Base-by-base conservation (phyloP, 2,797 vertebrate species). In the Monodelphis domestica region DNA sequence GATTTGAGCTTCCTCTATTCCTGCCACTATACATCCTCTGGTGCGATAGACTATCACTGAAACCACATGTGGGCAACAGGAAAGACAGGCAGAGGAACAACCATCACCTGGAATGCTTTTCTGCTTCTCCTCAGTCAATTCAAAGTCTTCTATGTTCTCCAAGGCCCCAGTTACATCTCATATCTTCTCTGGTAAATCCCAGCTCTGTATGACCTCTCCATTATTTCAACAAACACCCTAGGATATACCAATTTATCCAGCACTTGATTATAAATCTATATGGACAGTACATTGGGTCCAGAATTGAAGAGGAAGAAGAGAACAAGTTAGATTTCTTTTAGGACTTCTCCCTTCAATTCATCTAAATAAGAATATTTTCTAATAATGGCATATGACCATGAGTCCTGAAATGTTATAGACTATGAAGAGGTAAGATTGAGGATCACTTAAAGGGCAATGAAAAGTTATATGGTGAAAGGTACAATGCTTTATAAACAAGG, bases 1-100 rank as follows among this genome's bases (percentile, higher is more conserved):
- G 33, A 88, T 63, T 91, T 95, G 57, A 51, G 1, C 33, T 88
- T 93, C 92, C 50, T 54, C 12, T 95, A 89, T 95, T 91, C 17
- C 45, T 92, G 30, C 14, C 89, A 84, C 10, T 51, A 54, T 28
- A 56, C 21, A 90, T 90, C 26, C 91, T 88, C n/a, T 53, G 2
- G 5, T 1, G 29, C 30, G 26, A 11, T 45, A 0, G 1, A 70
- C 2, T 33, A 84, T 26, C 29, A 55, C 0, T 88, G 21, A 55
- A 50, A 78, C 53, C 50, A 28, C 63, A 24, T 30, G 29, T 12
- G 30, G 57, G 11, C 57, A 30, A 92, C 3, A 89, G n/a, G 56
- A 59, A 53, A 45, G 28, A 93, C 3, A 87, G 14, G 55, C 10
- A 4, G 5, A 90, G 24, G 14, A n/a, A 55, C 63, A 53, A 53